These are phyloP conservation scores for Teleogryllus occipitalis DNA, from an alignment of 1,140 invertebrate species.

Conservation along the genomic window DNA sequence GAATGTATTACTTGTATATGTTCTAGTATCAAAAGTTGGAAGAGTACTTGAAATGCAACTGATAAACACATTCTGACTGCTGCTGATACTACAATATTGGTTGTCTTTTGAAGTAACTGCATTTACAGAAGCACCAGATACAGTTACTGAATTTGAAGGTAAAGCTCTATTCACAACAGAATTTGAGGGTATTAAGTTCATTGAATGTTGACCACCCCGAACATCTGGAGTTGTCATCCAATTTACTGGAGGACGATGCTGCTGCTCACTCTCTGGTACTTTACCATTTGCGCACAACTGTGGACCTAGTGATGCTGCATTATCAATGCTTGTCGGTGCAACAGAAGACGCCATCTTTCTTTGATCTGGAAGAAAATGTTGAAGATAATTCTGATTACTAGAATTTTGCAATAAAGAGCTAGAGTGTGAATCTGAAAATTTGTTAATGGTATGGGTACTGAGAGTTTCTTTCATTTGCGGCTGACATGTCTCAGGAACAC, in stretches of 20 bases:
- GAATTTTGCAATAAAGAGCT: too few relatives aligned
- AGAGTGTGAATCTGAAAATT: too few relatives aligned
- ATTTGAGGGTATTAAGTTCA: background rate
- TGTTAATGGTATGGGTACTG: too few relatives aligned
- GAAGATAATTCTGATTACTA: too few relatives aligned
- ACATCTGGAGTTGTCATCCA: constrained; percentile 52
- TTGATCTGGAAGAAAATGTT: too few relatives aligned
- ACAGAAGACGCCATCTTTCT: too few relatives aligned
- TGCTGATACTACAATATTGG: background rate
- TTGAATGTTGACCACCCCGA: constrained; percentile 24
- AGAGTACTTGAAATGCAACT: background rate
- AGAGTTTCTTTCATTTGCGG: too few relatives aligned
- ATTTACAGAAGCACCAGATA: background rate
- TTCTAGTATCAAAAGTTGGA: constrained; percentile 1
- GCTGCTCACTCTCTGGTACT: background rate
- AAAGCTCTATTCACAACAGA: background rate
- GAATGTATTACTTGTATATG: background rate
- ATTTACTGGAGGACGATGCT: constrained; percentile 42
- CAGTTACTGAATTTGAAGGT: too few relatives aligned
- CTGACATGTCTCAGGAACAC: too few relatives aligned
- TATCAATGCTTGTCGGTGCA: too few relatives aligned
- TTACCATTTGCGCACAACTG: too few relatives aligned
- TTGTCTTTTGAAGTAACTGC: background rate
- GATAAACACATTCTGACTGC: constrained; percentile 1
- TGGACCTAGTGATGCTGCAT: too few relatives aligned